Conservation (phyloP, 2,888 invertebrate species). For the Cheilosia pagana region DNA sequence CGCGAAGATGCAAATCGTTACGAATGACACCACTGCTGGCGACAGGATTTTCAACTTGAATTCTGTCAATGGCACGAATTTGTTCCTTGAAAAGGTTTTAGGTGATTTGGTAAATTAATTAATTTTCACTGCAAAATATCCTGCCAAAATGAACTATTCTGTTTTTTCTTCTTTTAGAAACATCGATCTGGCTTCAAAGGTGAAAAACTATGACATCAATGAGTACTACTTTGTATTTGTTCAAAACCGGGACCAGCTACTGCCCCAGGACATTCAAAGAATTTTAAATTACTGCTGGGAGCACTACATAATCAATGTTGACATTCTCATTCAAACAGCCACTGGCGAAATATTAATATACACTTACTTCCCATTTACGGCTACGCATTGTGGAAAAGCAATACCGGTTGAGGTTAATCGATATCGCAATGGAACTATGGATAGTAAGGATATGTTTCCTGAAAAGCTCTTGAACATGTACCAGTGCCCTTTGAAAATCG, state of each 20-base stretch:
- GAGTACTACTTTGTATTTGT: conserved; percentile 80
- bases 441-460: conserved; percentile 76
- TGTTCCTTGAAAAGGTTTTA: conserved; percentile 65
- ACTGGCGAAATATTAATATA: conserved; percentile 78
- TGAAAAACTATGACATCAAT: conserved; percentile 77
- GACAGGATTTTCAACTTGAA: conserved; percentile 75
- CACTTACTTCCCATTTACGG: conserved; percentile 79
- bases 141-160: too few relatives aligned
- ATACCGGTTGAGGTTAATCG: conserved; percentile 76
- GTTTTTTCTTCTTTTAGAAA: conserved; percentile 64
- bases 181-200: conserved; percentile 76
- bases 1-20: conserved; percentile 77
- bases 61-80: conserved; percentile 77
- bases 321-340: conserved; percentile 78
- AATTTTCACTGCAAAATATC: background rate
- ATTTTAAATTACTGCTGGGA: conserved; percentile 80
- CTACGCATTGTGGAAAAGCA: conserved; percentile 72
- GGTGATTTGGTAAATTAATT: background rate
- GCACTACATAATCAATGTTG: conserved; percentile 79
- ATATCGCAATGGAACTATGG: conserved; percentile 75
- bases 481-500: conserved; percentile 76
- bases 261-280: conserved; percentile 76
- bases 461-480: conserved; percentile 77
- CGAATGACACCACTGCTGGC: conserved; percentile 51
- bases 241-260: conserved; percentile 76